Percentiles rank a stretch among this genome's conserved stretches.
These are phyloP conservation scores for Euthynnus affinis DNA, from an alignment of 2,797 vertebrate species.

Conservation along the genomic window DNA sequence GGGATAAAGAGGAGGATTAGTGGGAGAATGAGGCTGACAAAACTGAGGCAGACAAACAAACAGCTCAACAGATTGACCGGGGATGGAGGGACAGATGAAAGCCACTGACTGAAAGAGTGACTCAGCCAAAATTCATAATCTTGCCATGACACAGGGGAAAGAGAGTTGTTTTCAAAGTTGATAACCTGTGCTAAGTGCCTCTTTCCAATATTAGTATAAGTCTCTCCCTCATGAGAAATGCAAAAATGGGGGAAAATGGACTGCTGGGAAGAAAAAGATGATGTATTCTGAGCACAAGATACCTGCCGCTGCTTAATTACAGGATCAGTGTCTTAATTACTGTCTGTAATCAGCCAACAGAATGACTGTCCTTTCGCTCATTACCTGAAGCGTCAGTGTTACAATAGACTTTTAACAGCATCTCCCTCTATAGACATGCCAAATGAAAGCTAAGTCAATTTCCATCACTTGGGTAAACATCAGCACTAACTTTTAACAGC, in stretches of 20 bases:
- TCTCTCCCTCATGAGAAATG: conserved; percentile 14
- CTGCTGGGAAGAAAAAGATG: conserved; percentile 31
- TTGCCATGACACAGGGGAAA: conserved; percentile 25
- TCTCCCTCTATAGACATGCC: conserved; percentile 15
- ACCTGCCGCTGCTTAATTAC: conserved; percentile 76
- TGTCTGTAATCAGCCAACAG: conserved; percentile 72
- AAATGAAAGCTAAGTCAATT: conserved; percentile 58
- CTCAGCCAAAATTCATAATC: conserved; percentile 65
- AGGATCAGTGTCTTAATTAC: conserved; percentile 81
- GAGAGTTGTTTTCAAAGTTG: conserved; percentile 46
- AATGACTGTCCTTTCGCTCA: conserved; percentile 68
- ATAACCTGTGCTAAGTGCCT: conserved; percentile 51
- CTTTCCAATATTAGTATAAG: conserved; percentile 41
- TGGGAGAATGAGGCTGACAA: conserved; percentile 57
- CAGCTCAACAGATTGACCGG: conserved; percentile 74
- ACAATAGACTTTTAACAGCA: conserved; percentile 54
- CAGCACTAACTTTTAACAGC: conserved; percentile 48
- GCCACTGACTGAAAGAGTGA: conserved; percentile 49
- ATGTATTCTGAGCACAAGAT: conserved; percentile 60
- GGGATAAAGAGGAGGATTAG: conserved; percentile 59
- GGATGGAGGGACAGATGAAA: conserved; percentile 66
- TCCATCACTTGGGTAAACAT: conserved; percentile 53
- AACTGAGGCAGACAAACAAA: conserved; percentile 65
- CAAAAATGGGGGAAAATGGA: neutral
- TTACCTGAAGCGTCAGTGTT: conserved; percentile 68